Evolutionary conservation across 2,888 invertebrate genomes (phyloP).

Genomic region (Sesamia inferens): DNA sequence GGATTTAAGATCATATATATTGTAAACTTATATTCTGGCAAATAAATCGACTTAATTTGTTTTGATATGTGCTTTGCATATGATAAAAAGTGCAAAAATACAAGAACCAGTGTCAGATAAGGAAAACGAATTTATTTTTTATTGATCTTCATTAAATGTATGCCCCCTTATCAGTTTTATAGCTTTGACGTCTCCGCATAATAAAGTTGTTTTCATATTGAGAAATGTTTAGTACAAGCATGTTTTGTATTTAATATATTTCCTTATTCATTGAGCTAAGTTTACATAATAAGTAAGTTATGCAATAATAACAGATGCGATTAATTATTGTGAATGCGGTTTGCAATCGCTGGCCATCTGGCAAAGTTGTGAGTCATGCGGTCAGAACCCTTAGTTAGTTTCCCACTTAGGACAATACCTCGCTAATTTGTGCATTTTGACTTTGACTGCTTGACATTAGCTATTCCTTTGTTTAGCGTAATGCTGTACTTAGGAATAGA

Average conservation of each 20-base stretch:
- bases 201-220: constrained; percentile 30
- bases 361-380: constrained; percentile 70
- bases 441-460: constrained; percentile 37
- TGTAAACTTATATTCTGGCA: no score
- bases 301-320: constrained; percentile 72
- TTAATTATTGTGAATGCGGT: constrained; percentile 75
- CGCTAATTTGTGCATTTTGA: constrained; percentile 36
- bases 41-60: no score
- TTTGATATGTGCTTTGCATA: not conserved
- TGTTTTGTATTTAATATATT: constrained; percentile 37
- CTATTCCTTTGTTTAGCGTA: constrained; percentile 46
- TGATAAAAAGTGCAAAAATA: constrained; percentile 23
- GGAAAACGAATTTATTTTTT: constrained; percentile 36
- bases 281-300: constrained; percentile 69
- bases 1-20: no score
- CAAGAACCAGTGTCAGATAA: not conserved
- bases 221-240: constrained; percentile 35
- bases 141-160: constrained; percentile 9
- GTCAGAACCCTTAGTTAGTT: constrained; percentile 54
- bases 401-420: constrained; percentile 41
- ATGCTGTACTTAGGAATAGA: constrained; percentile 26
- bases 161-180: constrained; percentile 24
- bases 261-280: constrained; percentile 44
- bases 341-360: constrained; percentile 75
- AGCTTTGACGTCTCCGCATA: constrained; percentile 17